Evolutionary conservation across 2,888 invertebrate species (phyloP).

Genomic region (Synanthedon myopaeformis): DNA sequence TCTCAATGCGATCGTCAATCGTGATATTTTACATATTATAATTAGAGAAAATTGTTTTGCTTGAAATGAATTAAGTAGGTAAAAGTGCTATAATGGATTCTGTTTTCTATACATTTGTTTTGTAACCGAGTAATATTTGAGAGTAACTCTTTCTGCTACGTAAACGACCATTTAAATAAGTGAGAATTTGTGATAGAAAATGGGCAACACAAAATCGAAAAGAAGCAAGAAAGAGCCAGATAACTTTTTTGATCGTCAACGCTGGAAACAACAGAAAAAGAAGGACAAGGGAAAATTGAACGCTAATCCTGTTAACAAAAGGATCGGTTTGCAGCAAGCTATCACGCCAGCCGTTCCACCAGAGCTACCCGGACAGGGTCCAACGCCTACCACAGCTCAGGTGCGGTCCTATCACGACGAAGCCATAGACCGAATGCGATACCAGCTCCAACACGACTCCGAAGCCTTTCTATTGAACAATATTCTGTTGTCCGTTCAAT

Average conservation of each 20-base stretch:
- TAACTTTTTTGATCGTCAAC: slow-evolving; percentile 51
- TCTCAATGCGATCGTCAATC: slow-evolving; percentile 3
- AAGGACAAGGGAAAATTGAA: slow-evolving; percentile 41
- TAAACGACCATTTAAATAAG: not conserved
- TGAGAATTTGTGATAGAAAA: slow-evolving; percentile 14
- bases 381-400: slow-evolving; percentile 18
- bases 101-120: too few relatives aligned
- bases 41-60: too few relatives aligned
- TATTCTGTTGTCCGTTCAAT: slow-evolving; percentile 79
- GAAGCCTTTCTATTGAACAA: slow-evolving; percentile 82
- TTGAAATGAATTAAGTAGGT: too few relatives aligned
- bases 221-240: slow-evolving; percentile 48
- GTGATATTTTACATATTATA: too few relatives aligned
- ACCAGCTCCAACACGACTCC: slow-evolving; percentile 71
- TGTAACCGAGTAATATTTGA: not conserved
- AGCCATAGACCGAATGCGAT: slow-evolving; percentile 67
- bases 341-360: slow-evolving; percentile 19
- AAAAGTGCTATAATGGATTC: too few relatives aligned
- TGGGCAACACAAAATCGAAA: slow-evolving; percentile 59
- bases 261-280: slow-evolving; percentile 42
- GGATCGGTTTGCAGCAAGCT: slow-evolving; percentile 20
- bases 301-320: slow-evolving; percentile 28
- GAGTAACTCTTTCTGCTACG: too few relatives aligned
- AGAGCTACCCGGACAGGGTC: slow-evolving; percentile 7
- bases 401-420: slow-evolving; percentile 62